Percentiles rank a stretch among this genome's conserved stretches.
Conservation (phyloP, 2,113 vertebrate genomes). For the Prionailurus bengalensis region DNA sequence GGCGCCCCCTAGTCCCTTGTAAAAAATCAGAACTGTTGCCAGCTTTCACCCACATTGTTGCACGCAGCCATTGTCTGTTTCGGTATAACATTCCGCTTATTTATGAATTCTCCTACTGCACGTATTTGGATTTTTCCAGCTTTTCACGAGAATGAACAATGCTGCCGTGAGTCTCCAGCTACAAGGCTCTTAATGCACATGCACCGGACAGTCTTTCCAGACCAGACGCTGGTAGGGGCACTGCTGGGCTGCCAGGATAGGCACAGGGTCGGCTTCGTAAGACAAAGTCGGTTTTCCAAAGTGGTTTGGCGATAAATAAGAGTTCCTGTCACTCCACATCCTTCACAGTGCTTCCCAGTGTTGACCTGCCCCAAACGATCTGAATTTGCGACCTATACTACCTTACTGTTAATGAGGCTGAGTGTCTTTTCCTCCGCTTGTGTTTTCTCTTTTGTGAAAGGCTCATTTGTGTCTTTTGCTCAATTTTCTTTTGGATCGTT, state of each 20-base stretch:
- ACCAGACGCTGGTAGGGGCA: background rate
- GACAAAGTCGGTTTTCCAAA: background rate
- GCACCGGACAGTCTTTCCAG: background rate
- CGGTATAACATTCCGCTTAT: background rate
- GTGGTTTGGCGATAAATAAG: background rate
- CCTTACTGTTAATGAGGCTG: background rate
- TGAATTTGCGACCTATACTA: background rate
- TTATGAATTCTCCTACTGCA: background rate
- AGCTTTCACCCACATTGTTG: background rate
- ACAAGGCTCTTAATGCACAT: rapidly evolving
- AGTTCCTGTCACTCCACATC: background rate
- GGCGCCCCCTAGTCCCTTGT: background rate
- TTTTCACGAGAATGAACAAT: background rate
- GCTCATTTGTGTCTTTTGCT: background rate
- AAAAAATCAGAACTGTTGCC: background rate
- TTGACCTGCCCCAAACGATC: background rate
- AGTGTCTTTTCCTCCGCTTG: background rate
- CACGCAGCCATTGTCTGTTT: too few relatives aligned
- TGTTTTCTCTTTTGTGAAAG: background rate
- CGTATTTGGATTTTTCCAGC: background rate
- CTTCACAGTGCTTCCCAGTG: rapidly evolving
- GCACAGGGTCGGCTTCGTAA: background rate
- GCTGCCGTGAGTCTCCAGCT: background rate
- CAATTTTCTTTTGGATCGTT: background rate
- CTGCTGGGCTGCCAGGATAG: background rate